These are phyloP conservation scores for Drepana arcuata DNA, from an alignment of 1,140 invertebrate genomes.

Conservation along the genomic window DNA sequence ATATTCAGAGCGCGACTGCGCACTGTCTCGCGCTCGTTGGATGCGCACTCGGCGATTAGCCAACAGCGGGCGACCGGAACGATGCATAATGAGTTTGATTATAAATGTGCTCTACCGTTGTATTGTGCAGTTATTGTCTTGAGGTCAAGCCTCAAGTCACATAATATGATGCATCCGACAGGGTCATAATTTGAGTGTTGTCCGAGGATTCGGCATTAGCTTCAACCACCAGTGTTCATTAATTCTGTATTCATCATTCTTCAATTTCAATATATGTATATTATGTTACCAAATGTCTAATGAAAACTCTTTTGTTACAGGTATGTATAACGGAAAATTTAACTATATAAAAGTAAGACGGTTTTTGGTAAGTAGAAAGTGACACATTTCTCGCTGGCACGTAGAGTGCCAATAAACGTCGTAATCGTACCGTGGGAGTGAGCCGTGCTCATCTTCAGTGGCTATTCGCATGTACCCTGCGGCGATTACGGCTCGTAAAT, in stretches of 20 bases:
- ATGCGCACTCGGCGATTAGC: conserved; percentile 19
- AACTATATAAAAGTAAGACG: neutral
- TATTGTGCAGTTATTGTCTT: no score
- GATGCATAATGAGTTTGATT: conserved; percentile 36
- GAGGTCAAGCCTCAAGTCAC: no score
- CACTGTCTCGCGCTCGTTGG: conserved; percentile 18
- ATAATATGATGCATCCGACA: no score
- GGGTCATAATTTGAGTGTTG: no score
- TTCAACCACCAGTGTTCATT: no score
- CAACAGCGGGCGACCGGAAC: conserved; percentile 32
- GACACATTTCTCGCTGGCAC: conserved; percentile 1
- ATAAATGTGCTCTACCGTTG: conserved; percentile 19
- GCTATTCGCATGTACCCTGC: conserved; percentile 14
- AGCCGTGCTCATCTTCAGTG: conserved; percentile 4
- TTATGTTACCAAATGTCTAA: no score
- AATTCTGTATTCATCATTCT: no score
- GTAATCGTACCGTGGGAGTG: conserved; percentile 12
- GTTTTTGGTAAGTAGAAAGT: conserved; percentile 9
- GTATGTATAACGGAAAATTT: conserved; percentile 12
- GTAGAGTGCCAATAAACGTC: no score
- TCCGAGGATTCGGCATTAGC: no score
- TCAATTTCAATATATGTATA: no score
- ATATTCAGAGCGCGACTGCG: conserved; percentile 47
- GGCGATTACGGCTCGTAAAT: conserved; percentile 23
- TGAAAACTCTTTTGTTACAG: conserved; percentile 23